A percentile compares a stretch with the other conserved stretches of the same genome.
Conservation (phyloP, 2,113 vertebrate species). For the Emberiza fucata region DNA sequence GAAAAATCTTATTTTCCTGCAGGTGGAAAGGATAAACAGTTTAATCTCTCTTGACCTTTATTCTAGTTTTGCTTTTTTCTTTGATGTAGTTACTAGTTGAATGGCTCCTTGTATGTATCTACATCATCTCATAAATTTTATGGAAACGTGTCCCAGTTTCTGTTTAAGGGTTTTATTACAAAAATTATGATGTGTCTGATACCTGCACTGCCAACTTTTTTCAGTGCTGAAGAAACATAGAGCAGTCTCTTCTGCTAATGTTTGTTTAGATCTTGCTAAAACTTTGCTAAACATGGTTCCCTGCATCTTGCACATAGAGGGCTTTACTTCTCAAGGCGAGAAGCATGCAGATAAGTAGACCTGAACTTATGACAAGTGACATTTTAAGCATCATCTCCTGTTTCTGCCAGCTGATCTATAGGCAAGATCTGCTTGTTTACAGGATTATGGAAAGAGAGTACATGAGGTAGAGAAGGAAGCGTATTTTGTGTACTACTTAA, state of each 20-base stretch:
- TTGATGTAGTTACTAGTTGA: not conserved
- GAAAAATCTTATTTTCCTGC: not conserved
- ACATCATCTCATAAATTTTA: not conserved
- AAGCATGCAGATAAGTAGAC: not conserved
- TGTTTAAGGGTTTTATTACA: not conserved
- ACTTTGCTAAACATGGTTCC: not conserved
- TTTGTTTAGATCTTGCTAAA: not conserved
- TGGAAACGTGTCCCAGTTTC: not conserved
- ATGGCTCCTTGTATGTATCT: not conserved
- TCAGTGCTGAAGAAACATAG: not conserved
- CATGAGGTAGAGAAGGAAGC: not conserved
- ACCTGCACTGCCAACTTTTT: not conserved
- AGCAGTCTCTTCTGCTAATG: not conserved
- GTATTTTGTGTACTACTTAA: not conserved
- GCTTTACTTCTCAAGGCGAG: not conserved
- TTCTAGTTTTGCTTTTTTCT: not conserved
- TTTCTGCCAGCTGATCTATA: not conserved
- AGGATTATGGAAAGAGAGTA: not conserved
- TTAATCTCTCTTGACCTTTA: not conserved
- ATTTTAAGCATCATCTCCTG: not conserved
- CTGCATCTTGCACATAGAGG: not conserved
- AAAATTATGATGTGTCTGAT: not conserved
- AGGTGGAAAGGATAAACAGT: not conserved
- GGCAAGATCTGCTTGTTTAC: not conserved
- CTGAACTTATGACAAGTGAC: not conserved